Base-by-base conservation (phyloP, 2,113 vertebrate genomes). In the Neolamprologus hecqui region DNA sequence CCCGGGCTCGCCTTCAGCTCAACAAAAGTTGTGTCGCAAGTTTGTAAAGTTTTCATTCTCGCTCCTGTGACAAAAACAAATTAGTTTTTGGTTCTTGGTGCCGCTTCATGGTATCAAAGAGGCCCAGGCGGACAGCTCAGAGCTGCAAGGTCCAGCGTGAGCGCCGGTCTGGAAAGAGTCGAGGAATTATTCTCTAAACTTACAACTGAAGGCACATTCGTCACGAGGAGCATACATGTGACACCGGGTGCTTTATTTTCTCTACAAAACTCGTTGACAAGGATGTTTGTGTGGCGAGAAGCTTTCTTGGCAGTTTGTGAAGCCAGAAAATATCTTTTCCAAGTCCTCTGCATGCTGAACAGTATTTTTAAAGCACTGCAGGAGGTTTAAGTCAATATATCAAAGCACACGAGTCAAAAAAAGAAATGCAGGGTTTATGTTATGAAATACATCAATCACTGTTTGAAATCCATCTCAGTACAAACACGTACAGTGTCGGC, bases 401-500 rank as follows among this genome's bases (percentile, higher is more conserved):
- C 7, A 70, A 45, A 70, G 6, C 21, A 23, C 5, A 70, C 12
- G 6, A 42, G 65, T 23, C 6, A 70, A 6, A 42, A 7, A 40
- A 40, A 40, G 6, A 68, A 37, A 21, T 40, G 19, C 63, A 68
- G 33, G 19, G 6, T 65, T 68, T 40, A 0, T 35, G 11, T 21
- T 3, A 40, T 23, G n/a, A 68, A 40, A 68, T 40, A 40, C 19
- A 35, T 40, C 17, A 40, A 17, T 40, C 35, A 21, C n/a, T 13
- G n/a, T 23, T 68, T 14, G 37, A 40, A 68, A 40, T 68, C 63
- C 33, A 40, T 5, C 35, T 40, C 35, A 2, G 19, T 21, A 8
- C 35, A 40, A 40, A 68, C 11, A 23, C 0, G 19, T 68, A 1
- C 10, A 11, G 19, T 68, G 33, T 5, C 0, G 19, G 19, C 35